Conservation (phyloP, 2,888 invertebrate species). For the Saturnia pavonia region DNA sequence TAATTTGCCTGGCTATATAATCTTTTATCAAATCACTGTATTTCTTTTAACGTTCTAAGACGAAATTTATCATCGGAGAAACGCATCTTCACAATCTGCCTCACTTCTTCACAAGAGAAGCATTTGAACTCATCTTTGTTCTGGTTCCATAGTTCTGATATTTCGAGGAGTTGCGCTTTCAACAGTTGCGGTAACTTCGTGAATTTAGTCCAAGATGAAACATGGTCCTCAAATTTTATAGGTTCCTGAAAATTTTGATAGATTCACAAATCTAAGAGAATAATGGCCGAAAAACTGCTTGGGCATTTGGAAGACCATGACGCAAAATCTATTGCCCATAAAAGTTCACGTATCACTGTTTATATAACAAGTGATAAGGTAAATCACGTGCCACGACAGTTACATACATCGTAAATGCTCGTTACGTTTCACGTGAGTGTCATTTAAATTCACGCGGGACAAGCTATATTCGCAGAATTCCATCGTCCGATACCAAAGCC, state of each 20-base stretch:
- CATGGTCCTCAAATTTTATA: conserved; percentile 54
- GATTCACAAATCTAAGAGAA: neutral
- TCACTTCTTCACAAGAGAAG: conserved; percentile 69
- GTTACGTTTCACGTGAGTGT: no score
- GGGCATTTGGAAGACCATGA: no score
- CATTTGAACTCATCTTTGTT: conserved; percentile 44
- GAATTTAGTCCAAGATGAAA: conserved; percentile 66
- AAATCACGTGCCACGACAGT: no score
- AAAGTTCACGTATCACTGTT: no score
- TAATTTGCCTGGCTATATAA: neutral
- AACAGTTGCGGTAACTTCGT: conserved; percentile 59
- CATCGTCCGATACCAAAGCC: no score
- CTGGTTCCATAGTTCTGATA: conserved; percentile 60
- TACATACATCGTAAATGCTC: no score
- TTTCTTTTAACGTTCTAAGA: conserved; percentile 70
- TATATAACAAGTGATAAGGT: no score
- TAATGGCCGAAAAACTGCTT: no score
- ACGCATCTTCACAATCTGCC: conserved; percentile 70
- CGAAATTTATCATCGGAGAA: conserved; percentile 72
- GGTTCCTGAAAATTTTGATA: conserved; percentile 48
- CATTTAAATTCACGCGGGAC: no score
- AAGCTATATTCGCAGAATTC: no score
- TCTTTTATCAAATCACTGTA: conserved; percentile 48
- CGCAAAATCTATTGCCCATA: no score
- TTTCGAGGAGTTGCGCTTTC: conserved; percentile 66